These are phyloP conservation scores for Lophius americanus DNA, from an alignment of 2,797 vertebrate genomes.

Conservation along the genomic window DNA sequence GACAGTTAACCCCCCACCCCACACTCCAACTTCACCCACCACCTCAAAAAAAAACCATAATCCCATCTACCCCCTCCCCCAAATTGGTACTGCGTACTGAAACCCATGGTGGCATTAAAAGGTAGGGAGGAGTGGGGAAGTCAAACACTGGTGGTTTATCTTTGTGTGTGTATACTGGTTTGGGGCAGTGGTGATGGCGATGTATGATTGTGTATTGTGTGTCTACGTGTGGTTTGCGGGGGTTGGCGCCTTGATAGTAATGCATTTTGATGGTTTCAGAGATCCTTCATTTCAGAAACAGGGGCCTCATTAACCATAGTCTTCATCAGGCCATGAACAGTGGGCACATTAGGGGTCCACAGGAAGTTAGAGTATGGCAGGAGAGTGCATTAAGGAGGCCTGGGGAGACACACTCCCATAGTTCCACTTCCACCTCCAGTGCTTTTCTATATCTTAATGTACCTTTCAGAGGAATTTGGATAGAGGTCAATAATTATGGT, in stretches of 20 bases:
- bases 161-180: constrained; percentile 34
- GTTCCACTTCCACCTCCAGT: constrained; percentile 75
- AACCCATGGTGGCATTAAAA: constrained; percentile 64
- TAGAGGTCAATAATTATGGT: constrained; percentile 87
- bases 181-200: constrained; percentile 20
- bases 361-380: constrained; percentile 78
- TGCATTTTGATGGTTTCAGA: constrained; percentile 82
- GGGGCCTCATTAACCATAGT: constrained; percentile 82
- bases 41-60: neutral
- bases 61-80: constrained; percentile 31
- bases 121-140: constrained; percentile 15
- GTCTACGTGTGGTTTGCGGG: constrained; percentile 42
- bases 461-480: constrained; percentile 86
- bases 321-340: constrained; percentile 77
- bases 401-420: constrained; percentile 72
- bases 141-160: constrained; percentile 1
- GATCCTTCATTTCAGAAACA: constrained; percentile 83
- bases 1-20: constrained; percentile 80
- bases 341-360: constrained; percentile 83
- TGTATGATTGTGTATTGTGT: constrained; percentile 44
- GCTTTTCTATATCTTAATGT: constrained; percentile 86
- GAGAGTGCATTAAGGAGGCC: constrained; percentile 80
- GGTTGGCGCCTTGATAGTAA: constrained; percentile 75
- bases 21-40: constrained; percentile 15
- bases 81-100: constrained; percentile 57